Conservation (phyloP, 2,797 vertebrate species). For the Rhinogobio ventralis region DNA sequence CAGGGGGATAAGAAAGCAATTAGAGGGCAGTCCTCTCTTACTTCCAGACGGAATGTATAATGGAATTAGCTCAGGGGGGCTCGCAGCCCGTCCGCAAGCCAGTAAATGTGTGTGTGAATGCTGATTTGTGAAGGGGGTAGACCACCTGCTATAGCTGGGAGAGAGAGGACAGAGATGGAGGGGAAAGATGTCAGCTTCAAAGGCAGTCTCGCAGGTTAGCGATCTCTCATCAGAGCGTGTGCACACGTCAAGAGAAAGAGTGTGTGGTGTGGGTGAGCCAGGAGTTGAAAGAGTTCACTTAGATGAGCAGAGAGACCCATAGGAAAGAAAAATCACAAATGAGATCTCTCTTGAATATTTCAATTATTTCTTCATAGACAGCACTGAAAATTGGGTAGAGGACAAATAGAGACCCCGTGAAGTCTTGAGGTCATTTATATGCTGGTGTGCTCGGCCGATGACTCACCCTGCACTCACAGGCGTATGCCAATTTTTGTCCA, state of each 20-base stretch:
- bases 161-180: constrained; percentile 30
- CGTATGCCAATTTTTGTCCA: background rate
- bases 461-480: constrained; percentile 4
- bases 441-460: background rate
- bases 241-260: constrained; percentile 36
- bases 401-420: background rate
- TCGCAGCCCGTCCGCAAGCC: constrained; percentile 70
- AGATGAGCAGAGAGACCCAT: background rate
- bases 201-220: constrained; percentile 42
- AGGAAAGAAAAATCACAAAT: constrained; percentile 12
- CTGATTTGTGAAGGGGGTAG: constrained; percentile 28
- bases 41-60: constrained; percentile 84
- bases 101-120: constrained; percentile 45
- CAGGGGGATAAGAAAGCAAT: constrained; percentile 85
- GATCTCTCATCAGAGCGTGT: constrained; percentile 41
- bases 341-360: constrained; percentile 13
- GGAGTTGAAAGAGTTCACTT: constrained; percentile 23
- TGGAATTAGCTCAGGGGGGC: constrained; percentile 78
- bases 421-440: background rate
- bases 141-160: constrained; percentile 49
- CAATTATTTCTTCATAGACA: constrained; percentile 4
- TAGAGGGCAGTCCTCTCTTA: constrained; percentile 82
- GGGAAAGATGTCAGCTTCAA: constrained; percentile 38
- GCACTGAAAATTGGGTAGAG: background rate
- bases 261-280: constrained; percentile 43